phyloP scores from a whole-genome alignment of 2,888 invertebrate genomes.

The Mylabris sibirica region DNA sequence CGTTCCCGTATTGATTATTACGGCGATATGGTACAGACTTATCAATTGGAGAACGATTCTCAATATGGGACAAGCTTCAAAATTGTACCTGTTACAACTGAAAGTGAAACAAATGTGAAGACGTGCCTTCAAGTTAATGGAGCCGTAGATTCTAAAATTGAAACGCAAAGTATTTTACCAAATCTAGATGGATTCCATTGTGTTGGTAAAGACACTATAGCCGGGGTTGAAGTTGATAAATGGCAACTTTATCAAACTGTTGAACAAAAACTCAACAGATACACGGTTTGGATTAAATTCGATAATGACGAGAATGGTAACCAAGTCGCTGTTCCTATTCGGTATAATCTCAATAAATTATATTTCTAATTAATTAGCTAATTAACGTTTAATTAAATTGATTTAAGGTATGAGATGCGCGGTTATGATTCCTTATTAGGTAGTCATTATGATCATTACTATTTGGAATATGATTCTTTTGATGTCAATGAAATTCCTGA shows the following conservation, averaged over 20 bases:
- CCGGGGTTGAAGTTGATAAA: conserved; percentile 77
- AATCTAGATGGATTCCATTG: conserved; percentile 77
- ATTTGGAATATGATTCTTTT: conserved; percentile 78
- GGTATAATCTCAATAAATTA: conserved; percentile 58
- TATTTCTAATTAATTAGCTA: background rate
- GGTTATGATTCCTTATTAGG: conserved; percentile 92
- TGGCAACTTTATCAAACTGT: conserved; percentile 76
- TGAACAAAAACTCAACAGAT: conserved; percentile 86
- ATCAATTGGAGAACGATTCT: conserved; percentile 73
- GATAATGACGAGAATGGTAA: conserved; percentile 67
- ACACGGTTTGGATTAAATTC: conserved; percentile 86
- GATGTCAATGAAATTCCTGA: conserved; percentile 72
- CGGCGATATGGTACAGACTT: conserved; percentile 93
- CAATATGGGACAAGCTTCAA: conserved; percentile 78
- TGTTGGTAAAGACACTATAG: conserved; percentile 72
- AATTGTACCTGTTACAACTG: conserved; percentile 86
- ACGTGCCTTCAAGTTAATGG: conserved; percentile 89
- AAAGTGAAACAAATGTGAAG: conserved; percentile 71
- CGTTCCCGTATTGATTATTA: conserved; percentile 94
- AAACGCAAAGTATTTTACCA: conserved; percentile 82
- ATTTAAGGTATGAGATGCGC: conserved; percentile 83
- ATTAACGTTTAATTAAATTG: background rate
- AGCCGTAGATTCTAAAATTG: conserved; percentile 66
- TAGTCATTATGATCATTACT: conserved; percentile 96
- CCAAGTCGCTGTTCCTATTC: conserved; percentile 73